phyloP scores from a whole-genome alignment of 2,797 vertebrate species.

The Poeciliopsis gracilis region DNA sequence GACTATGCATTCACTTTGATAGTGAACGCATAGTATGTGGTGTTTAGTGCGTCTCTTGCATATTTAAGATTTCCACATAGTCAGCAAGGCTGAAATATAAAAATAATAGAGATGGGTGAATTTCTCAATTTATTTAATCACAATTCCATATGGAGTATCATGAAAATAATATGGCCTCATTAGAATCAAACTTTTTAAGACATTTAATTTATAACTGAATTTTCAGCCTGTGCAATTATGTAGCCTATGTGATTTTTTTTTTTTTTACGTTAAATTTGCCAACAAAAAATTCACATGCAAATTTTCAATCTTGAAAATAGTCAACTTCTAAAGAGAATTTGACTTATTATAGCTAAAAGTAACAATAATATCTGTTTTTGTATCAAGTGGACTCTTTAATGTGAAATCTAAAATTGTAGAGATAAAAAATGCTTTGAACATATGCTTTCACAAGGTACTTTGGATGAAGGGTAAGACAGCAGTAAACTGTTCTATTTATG shows the following conservation, averaged over 20 bases:
- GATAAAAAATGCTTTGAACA: slow-evolving; percentile 45
- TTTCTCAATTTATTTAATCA: neutral
- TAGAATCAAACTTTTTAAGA: neutral
- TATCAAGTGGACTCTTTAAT: neutral
- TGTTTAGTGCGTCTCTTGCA: neutral
- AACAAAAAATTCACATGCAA: neutral
- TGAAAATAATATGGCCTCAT: neutral
- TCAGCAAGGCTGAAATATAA: neutral
- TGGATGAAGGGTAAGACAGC: slow-evolving; percentile 69
- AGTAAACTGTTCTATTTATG: slow-evolving; percentile 70
- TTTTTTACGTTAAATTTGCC: neutral
- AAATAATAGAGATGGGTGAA: neutral
- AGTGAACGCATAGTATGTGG: neutral
- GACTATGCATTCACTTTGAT: neutral
- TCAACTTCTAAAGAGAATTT: no score
- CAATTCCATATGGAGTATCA: neutral
- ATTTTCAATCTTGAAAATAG: neutral
- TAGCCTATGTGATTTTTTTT: neutral
- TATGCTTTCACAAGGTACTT: slow-evolving; percentile 59
- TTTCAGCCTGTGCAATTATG: neutral
- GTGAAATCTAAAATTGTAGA: slow-evolving; percentile 7
- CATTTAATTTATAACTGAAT: neutral
- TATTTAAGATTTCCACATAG: neutral
- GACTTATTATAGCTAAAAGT: neutral
- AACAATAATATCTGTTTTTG: neutral